Percentiles rank a stretch among this genome's conserved stretches.
phyloP scores from a whole-genome alignment of 2,113 vertebrate genomes.

The Dinomys branickii region DNA sequence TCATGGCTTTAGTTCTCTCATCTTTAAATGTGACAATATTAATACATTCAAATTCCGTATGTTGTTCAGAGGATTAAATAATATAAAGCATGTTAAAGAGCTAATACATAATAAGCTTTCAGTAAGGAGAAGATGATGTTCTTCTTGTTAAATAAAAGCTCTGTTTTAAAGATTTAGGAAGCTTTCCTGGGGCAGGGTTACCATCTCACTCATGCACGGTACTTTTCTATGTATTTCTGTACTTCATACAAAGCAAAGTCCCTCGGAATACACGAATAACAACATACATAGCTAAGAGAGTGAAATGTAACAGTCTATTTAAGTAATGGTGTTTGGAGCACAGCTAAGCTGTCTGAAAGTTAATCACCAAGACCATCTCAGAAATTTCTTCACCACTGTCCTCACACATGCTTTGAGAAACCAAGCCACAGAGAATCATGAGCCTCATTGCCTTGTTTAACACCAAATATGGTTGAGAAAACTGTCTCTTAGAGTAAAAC shows the following conservation, averaged over 20 bases:
- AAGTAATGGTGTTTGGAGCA: neutral
- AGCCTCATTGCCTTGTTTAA: neutral
- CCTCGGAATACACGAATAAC: neutral
- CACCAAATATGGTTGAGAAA: slow-evolving; percentile 62
- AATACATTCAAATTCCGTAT: slow-evolving; percentile 29
- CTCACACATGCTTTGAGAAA: neutral
- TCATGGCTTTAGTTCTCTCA: neutral
- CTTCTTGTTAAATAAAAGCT: neutral
- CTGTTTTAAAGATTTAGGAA: slow-evolving; percentile 20
- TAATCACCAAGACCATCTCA: neutral
- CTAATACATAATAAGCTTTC: neutral
- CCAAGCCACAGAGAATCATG: neutral
- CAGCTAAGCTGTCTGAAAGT: neutral
- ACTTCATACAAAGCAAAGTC: neutral
- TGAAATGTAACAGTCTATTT: slow-evolving; percentile 38
- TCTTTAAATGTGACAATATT: slow-evolving; percentile 11
- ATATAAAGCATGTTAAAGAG: neutral
- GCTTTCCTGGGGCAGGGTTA: neutral
- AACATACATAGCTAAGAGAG: slow-evolving; percentile 13
- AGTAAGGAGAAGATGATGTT: neutral
- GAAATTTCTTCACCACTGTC: neutral
- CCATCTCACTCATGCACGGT: neutral
- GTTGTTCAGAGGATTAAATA: slow-evolving; percentile 32
- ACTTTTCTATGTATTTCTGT: slow-evolving; percentile 52
- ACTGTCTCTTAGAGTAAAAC: neutral